Percentiles rank a stretch among this genome's conserved stretches.
Conservation (phyloP, 2,888 invertebrate species). For the Psylliodes chrysocephalus region DNA sequence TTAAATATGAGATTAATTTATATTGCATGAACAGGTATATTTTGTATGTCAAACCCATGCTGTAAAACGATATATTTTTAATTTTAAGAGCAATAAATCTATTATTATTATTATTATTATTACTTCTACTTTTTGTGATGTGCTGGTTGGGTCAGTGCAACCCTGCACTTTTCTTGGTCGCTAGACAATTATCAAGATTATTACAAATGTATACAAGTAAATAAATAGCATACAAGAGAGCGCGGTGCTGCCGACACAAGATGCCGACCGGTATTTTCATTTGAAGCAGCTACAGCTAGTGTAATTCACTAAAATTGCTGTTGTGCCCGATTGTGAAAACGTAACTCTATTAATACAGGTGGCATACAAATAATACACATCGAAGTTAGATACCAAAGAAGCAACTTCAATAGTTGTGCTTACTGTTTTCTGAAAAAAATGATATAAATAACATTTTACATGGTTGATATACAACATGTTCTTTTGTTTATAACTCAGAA, state of each 20-base stretch:
- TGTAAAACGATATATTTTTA: no score
- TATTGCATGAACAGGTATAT: no score
- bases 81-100: no score
- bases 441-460: no score
- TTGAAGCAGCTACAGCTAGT: conserved; percentile 43
- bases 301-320: conserved; percentile 48
- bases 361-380: conserved; percentile 11
- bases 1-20: no score
- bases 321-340: conserved; percentile 28
- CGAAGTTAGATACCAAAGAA: no score
- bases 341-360: conserved; percentile 23
- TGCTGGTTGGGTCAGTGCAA: not conserved
- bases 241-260: conserved; percentile 52
- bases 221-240: conserved; percentile 48
- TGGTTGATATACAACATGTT: no score
- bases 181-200: conserved; percentile 44
- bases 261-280: conserved; percentile 47
- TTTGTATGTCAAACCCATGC: no score
- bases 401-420: no score
- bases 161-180: not conserved
- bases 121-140: not conserved
- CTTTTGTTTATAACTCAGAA: no score
- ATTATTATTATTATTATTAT: no score
- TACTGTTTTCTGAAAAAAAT: no score
- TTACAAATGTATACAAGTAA: conserved; percentile 50